Evolutionary conservation across 2,888 invertebrate genomes (phyloP).

Genomic region (Brachypalpus laphriformis): DNA sequence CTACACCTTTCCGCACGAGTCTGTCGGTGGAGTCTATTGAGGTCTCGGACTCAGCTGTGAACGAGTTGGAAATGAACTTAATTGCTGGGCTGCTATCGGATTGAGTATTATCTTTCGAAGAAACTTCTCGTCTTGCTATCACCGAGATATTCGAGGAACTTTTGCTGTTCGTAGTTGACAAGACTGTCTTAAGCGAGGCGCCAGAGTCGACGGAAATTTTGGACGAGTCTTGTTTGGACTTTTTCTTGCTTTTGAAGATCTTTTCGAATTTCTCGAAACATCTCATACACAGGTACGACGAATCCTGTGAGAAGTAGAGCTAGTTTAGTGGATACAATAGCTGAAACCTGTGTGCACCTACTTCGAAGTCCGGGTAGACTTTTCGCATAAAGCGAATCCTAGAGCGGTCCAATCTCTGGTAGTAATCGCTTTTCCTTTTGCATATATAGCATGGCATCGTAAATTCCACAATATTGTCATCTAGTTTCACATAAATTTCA

Average conservation of each 20-base stretch:
- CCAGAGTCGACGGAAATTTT: background rate
- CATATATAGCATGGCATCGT: constrained; percentile 46
- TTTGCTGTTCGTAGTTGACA: constrained; percentile 9
- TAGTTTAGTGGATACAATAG: background rate
- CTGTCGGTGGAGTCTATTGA: constrained; percentile 34
- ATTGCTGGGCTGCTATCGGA: background rate
- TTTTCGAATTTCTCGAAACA: constrained; percentile 52
- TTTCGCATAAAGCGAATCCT: constrained; percentile 42
- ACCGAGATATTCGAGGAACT: background rate
- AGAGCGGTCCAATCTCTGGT: constrained; percentile 22
- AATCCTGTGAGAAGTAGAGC: background rate
- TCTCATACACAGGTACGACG: constrained; percentile 9
- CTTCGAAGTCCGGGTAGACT: constrained; percentile 23
- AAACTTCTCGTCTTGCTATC: background rate
- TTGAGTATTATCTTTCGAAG: constrained; percentile 30
- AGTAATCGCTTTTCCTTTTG: constrained; percentile 3
- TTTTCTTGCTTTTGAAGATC: constrained; percentile 30
- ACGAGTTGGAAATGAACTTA: constrained; percentile 5
- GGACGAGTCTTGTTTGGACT: background rate
- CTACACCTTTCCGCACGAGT: background rate
- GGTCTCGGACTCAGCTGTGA: background rate
- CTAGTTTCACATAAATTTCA: background rate
- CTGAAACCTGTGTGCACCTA: background rate
- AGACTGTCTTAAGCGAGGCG: background rate
- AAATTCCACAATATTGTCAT: too few species aligned